Percentiles rank a stretch among this genome's conserved stretches.
phyloP scores from a whole-genome alignment of 2,113 vertebrate species.

The Misgurnus mizolepis region DNA sequence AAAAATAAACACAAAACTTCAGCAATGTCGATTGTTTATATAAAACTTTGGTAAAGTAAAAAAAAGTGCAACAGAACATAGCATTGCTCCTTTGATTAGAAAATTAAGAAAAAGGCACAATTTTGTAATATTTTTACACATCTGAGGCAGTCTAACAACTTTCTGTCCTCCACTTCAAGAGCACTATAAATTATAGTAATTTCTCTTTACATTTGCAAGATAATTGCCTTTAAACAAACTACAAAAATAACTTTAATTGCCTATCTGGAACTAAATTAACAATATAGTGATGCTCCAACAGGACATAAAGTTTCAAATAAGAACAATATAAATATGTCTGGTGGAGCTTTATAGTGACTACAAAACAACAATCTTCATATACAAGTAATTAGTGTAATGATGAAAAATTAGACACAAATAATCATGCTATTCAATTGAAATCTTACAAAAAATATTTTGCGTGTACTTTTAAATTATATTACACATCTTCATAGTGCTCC shows the following conservation, averaged over 20 bases:
- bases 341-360: conserved; percentile 26
- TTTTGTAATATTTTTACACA: conserved; percentile 39
- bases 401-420: conserved; percentile 8
- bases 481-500: conserved; percentile 3
- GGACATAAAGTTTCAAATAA: conserved; percentile 63
- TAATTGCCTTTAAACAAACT: conserved; percentile 48
- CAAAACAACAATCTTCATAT: not conserved
- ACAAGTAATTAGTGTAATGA: conserved; percentile 26
- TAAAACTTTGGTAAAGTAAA: conserved; percentile 34
- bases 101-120: conserved; percentile 55
- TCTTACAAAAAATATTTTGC: not conserved
- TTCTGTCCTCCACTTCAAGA: conserved; percentile 46
- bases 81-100: conserved; percentile 49
- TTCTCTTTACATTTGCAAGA: conserved; percentile 56
- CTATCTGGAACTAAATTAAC: conserved; percentile 46
- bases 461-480: conserved; percentile 13
- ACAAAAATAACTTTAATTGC: conserved; percentile 46
- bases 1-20: not conserved
- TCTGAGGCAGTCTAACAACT: conserved; percentile 61
- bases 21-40: conserved; percentile 29
- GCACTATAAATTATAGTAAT: conserved; percentile 46
- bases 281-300: conserved; percentile 47
- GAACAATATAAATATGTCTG: conserved; percentile 33
- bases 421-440: not conserved
- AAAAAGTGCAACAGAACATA: conserved; percentile 58